These are phyloP conservation scores for Myopa testacea DNA, from an alignment of 2,888 invertebrate species.

Conservation along the genomic window DNA sequence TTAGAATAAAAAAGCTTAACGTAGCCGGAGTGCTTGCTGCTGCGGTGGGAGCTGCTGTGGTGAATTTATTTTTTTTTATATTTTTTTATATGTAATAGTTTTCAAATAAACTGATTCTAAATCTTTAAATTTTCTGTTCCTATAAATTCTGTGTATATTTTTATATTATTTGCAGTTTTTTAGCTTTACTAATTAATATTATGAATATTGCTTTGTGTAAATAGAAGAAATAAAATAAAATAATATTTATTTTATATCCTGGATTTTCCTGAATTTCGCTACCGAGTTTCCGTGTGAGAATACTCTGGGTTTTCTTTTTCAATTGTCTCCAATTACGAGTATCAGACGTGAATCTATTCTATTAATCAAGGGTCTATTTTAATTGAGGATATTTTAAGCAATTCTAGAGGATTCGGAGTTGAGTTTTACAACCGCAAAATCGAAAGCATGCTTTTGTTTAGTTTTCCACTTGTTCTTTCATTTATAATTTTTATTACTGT, in stretches of 20 bases:
- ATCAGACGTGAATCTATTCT: no score
- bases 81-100: conserved; percentile 42
- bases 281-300: conserved; percentile 48
- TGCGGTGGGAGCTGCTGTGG: not conserved
- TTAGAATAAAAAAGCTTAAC: not conserved
- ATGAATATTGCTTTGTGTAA: not conserved
- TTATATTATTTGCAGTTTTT: not conserved
- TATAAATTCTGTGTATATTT: conserved; percentile 36
- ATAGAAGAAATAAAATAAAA: not conserved
- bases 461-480: no score
- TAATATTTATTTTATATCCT: conserved; percentile 53
- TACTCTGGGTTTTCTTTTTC: not conserved
- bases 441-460: no score
- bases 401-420: no score
- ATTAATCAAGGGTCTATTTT: no score
- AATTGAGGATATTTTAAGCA: no score
- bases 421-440: no score
- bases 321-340: no score
- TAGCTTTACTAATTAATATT: no score
- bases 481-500: no score
- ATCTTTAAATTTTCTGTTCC: conserved; percentile 37
- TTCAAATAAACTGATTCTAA: not conserved
- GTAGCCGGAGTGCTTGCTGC: not conserved
- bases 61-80: conserved; percentile 42
- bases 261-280: conserved; percentile 65